Evolutionary conservation across 2,888 invertebrate species (phyloP).

Genomic region (Ceramica pisi): DNA sequence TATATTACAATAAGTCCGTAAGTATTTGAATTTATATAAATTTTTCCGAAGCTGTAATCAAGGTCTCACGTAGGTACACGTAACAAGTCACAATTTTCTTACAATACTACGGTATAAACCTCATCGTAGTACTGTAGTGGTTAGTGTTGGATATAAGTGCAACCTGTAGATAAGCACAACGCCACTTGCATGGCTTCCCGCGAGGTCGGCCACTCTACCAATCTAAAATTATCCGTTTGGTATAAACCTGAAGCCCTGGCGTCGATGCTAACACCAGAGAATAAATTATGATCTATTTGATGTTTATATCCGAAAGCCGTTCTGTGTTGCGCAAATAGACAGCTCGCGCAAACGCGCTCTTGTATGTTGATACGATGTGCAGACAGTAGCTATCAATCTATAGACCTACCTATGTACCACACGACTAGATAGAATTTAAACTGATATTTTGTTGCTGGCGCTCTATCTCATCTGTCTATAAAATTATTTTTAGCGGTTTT

Average conservation of each 20-base stretch:
- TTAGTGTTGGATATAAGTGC: conserved; percentile 73
- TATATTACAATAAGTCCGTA: conserved; percentile 33
- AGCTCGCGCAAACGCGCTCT: conserved; percentile 34
- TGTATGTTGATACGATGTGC: conserved; percentile 39
- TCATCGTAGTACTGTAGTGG: conserved; percentile 50
- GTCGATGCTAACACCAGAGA: conserved; percentile 51
- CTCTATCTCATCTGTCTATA: background rate
- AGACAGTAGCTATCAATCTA: conserved; percentile 45
- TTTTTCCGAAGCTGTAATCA: conserved; percentile 27
- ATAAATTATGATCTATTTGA: conserved; percentile 67
- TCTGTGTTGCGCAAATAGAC: conserved; percentile 63
- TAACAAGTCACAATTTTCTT: conserved; percentile 7
- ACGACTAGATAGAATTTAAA: conserved; percentile 25
- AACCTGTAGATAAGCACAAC: conserved; percentile 72
- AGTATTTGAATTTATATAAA: conserved; percentile 20
- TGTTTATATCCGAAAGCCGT: conserved; percentile 65
- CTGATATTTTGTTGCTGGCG: conserved; percentile 10
- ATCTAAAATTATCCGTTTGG: conserved; percentile 78
- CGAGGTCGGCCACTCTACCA: conserved; percentile 73
- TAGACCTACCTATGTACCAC: conserved; percentile 15
- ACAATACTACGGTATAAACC: conserved; percentile 31
- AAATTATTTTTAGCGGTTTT: conserved; percentile 33
- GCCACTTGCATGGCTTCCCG: conserved; percentile 78
- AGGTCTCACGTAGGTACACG: background rate
- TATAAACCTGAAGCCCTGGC: conserved; percentile 71